These are phyloP conservation scores for Danio jaintianensis DNA, from an alignment of 2,797 vertebrate species.

Conservation along the genomic window DNA sequence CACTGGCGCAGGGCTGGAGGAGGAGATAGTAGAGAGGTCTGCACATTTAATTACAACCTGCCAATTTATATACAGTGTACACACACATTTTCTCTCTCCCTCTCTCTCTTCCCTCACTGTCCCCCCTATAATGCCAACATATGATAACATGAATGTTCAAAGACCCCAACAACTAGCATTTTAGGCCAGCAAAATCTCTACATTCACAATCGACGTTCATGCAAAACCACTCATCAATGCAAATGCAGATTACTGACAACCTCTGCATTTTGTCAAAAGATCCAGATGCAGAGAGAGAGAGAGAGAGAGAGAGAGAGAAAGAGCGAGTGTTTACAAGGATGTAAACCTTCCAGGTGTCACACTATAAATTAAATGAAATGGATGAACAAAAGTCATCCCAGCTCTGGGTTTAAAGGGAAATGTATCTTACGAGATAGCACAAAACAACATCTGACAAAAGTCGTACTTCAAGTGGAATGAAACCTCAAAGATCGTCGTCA, in stretches of 20 bases:
- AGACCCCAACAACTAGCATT: slow-evolving; percentile 45
- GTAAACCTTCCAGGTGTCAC: slow-evolving; percentile 15
- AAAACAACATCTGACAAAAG: slow-evolving; percentile 39
- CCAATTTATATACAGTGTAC: slow-evolving; percentile 86
- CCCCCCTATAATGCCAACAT: slow-evolving; percentile 45
- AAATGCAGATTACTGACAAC: slow-evolving; percentile 10
- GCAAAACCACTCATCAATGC: slow-evolving; percentile 26
- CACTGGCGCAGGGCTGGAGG: slow-evolving; percentile 85
- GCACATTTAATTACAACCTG: slow-evolving; percentile 88
- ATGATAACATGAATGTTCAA: slow-evolving; percentile 53
- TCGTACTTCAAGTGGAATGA: slow-evolving; percentile 31
- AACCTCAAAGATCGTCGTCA: slow-evolving; percentile 36
- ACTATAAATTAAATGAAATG: slow-evolving; percentile 18
- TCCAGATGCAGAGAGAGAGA: slow-evolving; percentile 15
- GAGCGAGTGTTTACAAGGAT: slow-evolving; percentile 6
- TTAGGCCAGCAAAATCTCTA: slow-evolving; percentile 42
- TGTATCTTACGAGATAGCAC: slow-evolving; percentile 14
- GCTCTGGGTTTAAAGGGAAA: slow-evolving; percentile 22
- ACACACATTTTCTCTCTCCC: slow-evolving; percentile 64
- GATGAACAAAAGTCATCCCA: not conserved
- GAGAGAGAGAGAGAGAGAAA: slow-evolving; percentile 17
- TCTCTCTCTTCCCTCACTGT: slow-evolving; percentile 5
- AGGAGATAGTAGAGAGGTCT: slow-evolving; percentile 87
- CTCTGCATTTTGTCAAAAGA: slow-evolving; percentile 15
- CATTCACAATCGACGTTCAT: slow-evolving; percentile 3